A percentile compares a stretch with the other conserved stretches of the same genome.
Evolutionary conservation across 92 coral and sea anemone genomes (phyloP).

Genomic region (Porites evermanni): DNA sequence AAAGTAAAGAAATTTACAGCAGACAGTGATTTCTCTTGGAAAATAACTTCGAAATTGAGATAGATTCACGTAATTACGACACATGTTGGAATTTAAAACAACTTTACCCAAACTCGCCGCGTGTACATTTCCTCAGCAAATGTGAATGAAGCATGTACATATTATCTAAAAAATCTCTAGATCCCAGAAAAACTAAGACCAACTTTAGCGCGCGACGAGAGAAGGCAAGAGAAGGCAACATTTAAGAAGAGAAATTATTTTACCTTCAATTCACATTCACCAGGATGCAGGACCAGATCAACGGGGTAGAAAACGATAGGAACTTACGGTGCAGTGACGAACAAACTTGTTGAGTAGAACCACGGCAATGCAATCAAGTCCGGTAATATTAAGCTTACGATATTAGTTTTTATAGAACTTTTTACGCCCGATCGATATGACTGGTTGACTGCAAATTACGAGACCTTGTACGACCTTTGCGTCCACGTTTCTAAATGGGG

Average conservation of each 20-base stretch:
- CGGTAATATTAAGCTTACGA: not conserved
- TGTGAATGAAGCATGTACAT: not conserved
- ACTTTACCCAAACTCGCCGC: conserved; percentile 1
- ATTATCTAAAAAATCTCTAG: not conserved
- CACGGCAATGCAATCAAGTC: not conserved
- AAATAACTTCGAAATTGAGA: not conserved
- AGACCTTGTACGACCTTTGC: conserved; percentile 43
- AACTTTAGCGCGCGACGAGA: not conserved
- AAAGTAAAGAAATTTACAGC: not conserved
- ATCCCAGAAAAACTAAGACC: not conserved
- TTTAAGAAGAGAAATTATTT: not conserved
- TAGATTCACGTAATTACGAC: not conserved
- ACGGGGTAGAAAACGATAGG: no score
- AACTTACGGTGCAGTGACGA: not conserved
- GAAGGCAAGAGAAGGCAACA: not conserved
- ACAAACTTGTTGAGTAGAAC: not conserved
- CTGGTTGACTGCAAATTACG: not conserved
- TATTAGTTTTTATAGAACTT: not conserved
- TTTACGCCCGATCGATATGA: conserved; percentile 4
- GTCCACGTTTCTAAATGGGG: conserved; percentile 41
- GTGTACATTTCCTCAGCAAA: conserved; percentile 1
- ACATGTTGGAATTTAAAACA: not conserved
- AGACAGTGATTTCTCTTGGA: not conserved
- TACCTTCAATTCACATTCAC: conserved; percentile 10
- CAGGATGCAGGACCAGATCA: not conserved